These are phyloP conservation scores for Achatina immaculata DNA, from an alignment of 1,140 invertebrate species.

Conservation along the genomic window DNA sequence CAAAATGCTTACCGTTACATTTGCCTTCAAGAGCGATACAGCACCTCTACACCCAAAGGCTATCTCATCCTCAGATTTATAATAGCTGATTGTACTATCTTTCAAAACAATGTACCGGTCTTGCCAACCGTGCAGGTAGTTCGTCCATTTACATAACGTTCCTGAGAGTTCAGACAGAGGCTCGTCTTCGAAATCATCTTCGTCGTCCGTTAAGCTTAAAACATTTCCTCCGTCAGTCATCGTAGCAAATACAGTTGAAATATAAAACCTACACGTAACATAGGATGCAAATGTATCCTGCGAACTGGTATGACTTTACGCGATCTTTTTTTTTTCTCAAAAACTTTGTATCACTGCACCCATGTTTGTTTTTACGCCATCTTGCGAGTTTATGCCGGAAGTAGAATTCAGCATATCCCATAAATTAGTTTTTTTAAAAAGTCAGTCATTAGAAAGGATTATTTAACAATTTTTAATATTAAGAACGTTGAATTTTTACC, in stretches of 20 bases:
- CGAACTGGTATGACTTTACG: no score
- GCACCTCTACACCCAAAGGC: constrained; percentile 96
- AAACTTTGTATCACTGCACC: no score
- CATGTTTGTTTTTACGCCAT: no score
- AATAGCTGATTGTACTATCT: constrained; percentile 95
- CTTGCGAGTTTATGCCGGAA: no score
- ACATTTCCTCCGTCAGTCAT: constrained; percentile 43
- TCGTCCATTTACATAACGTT: constrained; percentile 95
- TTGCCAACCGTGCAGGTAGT: constrained; percentile 99
- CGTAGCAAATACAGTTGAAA: not conserved
- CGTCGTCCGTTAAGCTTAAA: constrained; percentile 68
- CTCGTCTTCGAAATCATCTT: constrained; percentile 68
- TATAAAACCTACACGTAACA: not conserved
- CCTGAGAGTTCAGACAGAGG: constrained; percentile 63
- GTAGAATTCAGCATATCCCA: no score
- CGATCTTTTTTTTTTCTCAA: no score
- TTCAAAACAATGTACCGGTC: constrained; percentile 95
- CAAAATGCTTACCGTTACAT: constrained; percentile 84
- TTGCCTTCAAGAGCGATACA: constrained; percentile 92
- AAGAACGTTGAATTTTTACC: no score
- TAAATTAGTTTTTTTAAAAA: no score
- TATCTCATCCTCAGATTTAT: constrained; percentile 95
- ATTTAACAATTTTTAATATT: no score
- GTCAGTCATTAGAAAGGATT: no score
- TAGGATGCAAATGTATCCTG: no score